Conservation (phyloP, 2,797 vertebrate genomes). For the Dromococcyx pavoninus region DNA sequence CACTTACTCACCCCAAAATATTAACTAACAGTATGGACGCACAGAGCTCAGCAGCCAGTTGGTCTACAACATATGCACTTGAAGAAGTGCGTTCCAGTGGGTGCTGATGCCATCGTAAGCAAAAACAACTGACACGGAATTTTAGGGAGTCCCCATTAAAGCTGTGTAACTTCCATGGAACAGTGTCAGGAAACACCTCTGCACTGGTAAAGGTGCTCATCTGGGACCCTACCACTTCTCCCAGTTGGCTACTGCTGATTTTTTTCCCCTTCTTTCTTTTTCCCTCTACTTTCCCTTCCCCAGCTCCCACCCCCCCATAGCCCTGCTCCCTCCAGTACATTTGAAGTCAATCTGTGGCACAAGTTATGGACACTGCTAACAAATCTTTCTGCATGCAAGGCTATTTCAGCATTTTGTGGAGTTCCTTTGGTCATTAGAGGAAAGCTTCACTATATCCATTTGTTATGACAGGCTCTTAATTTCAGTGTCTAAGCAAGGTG, state of each 20-base stretch:
- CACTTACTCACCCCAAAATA: not conserved
- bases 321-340: not conserved
- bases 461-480: not conserved
- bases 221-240: not conserved
- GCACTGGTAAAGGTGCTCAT: not conserved
- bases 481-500: not conserved
- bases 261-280: not conserved
- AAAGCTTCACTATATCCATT: not conserved
- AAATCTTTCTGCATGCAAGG: not conserved
- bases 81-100: not conserved
- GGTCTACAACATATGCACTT: not conserved
- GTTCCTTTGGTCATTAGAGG: not conserved
- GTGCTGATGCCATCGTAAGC: fast-evolving
- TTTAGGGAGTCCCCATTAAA: not conserved
- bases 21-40: not conserved
- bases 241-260: not conserved
- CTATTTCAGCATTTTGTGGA: not conserved
- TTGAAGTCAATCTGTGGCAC: not conserved
- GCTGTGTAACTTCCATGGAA: not conserved
- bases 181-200: not conserved
- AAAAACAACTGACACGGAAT: not conserved
- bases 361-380: not conserved
- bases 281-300: not conserved
- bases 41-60: not conserved
- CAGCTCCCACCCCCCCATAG: fast-evolving